Base-by-base conservation (phyloP, 2,888 invertebrate species). In the Anodontia alba region DNA sequence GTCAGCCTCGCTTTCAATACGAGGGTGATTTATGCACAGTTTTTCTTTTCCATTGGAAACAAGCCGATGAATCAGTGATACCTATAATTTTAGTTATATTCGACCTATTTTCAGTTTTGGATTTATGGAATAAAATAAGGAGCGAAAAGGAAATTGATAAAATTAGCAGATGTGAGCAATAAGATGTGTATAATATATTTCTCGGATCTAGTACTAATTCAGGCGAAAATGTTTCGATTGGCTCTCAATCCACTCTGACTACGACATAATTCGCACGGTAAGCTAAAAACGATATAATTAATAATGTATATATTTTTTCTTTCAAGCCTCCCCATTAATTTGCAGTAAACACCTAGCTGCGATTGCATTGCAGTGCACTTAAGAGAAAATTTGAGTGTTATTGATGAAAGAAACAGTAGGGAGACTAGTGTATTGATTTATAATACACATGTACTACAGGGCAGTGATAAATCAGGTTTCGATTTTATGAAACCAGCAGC, bases 1-100 rank as follows among this genome's bases (percentile, higher is more conserved):
- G 83, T 76, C 73, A 86, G 89, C 90, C 90, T 90, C 90, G 89
- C 69, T 90, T 79, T 88, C 85, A 87, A 72, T 78, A 68, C 86
- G 88, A 88, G 88, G 86, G 84, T 90, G 90, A 90, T 90, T 90
- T 90, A 90, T 90, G 90, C 90, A 89, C 85, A 83, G 74, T 36
- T 68, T 76, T 72, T 78, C 73, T 75, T 76, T 83, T 76, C 78
- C 83, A 75, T 72, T 83, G 73, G 83, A 80, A 83, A 78, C 80
- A 79, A 76, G 66, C 76, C 66, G 75, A 83, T 83, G 80, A 83
- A 80, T 77, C 78, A 71, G 72, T 72, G 72, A 26, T 72, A 57
- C 72, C 49, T 17, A 62, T 62, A 62, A 33, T 62, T 29, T 49
- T 33, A 33, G 62, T 62, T 62, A 62, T 33, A 62, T 62, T 62